A percentile compares a stretch with the other conserved stretches of the same genome.
These are phyloP conservation scores for Hesperophylax magnus DNA, from an alignment of 1,140 invertebrate species.

Conservation along the genomic window DNA sequence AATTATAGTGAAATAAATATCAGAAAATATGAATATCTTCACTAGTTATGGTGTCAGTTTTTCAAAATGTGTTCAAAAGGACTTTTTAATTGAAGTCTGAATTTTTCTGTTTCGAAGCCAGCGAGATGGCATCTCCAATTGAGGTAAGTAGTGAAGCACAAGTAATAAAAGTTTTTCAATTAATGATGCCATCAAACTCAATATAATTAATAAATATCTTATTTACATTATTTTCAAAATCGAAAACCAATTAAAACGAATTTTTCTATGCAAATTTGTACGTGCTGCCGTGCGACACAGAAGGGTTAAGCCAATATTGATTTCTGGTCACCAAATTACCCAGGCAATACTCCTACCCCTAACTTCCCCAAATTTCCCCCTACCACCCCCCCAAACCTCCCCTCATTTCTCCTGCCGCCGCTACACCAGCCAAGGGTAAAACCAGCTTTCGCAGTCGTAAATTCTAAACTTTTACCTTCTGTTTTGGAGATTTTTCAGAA, in stretches of 20 bases:
- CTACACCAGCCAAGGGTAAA: slow-evolving; percentile 15
- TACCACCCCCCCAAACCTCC: not conserved
- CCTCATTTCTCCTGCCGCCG: not conserved
- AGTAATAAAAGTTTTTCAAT: no score
- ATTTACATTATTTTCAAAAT: not conserved
- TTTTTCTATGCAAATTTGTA: slow-evolving; percentile 34
- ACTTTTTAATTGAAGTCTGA: no score
- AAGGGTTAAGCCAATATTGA: slow-evolving; percentile 47
- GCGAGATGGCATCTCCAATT: no score
- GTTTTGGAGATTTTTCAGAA: slow-evolving; percentile 23
- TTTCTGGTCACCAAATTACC: slow-evolving; percentile 38
- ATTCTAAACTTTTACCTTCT: slow-evolving; percentile 40
- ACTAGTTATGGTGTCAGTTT: no score
- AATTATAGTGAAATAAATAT: no score
- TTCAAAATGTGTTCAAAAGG: no score
- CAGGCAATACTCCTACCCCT: not conserved
- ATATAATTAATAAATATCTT: no score
- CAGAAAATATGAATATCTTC: no score
- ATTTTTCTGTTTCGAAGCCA: no score
- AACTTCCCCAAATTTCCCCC: not conserved
- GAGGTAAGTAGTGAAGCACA: no score
- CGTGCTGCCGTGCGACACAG: slow-evolving; percentile 18
- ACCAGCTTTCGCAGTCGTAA: slow-evolving; percentile 26
- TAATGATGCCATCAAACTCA: no score
- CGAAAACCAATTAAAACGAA: slow-evolving; percentile 17